These are phyloP conservation scores for Hippoglossus hippoglossus DNA, from an alignment of 2,797 vertebrate genomes.

Conservation along the genomic window DNA sequence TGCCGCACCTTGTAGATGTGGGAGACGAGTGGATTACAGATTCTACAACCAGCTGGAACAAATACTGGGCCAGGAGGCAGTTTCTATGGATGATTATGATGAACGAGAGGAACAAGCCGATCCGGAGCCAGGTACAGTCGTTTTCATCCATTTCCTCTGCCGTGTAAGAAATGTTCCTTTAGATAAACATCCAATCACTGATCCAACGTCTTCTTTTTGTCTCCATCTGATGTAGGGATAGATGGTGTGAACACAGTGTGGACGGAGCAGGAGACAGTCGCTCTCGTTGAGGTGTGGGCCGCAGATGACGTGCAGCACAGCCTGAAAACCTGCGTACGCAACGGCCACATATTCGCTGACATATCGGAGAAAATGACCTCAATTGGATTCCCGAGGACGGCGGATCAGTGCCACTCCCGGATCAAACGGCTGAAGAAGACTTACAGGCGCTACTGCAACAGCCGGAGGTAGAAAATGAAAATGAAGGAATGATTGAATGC, in stretches of 20 bases:
- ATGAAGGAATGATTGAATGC: rapidly evolving
- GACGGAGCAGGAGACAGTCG: constrained; percentile 73
- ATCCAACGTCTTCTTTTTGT: not conserved
- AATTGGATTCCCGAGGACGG: constrained; percentile 62
- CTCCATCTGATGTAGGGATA: not conserved
- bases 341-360: constrained; percentile 72
- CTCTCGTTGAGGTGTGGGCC: constrained; percentile 76
- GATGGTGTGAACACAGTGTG: constrained; percentile 59
- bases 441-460: constrained; percentile 76
- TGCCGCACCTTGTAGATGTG: constrained; percentile 52
- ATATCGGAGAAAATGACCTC: constrained; percentile 67
- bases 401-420: constrained; percentile 79
- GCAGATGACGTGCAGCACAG: constrained; percentile 73
- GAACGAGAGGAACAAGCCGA: constrained; percentile 71
- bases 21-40: constrained; percentile 71
- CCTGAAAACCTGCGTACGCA: constrained; percentile 72
- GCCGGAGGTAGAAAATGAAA: constrained; percentile 53
- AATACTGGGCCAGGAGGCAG: constrained; percentile 71
- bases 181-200: not conserved
- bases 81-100: constrained; percentile 71
- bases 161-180: not conserved
- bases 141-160: not conserved
- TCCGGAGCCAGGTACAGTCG: constrained; percentile 60
- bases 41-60: constrained; percentile 78
- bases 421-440: constrained; percentile 79